phyloP scores from a whole-genome alignment of 2,888 invertebrate species.

The Anoplius nigerrimus region DNA sequence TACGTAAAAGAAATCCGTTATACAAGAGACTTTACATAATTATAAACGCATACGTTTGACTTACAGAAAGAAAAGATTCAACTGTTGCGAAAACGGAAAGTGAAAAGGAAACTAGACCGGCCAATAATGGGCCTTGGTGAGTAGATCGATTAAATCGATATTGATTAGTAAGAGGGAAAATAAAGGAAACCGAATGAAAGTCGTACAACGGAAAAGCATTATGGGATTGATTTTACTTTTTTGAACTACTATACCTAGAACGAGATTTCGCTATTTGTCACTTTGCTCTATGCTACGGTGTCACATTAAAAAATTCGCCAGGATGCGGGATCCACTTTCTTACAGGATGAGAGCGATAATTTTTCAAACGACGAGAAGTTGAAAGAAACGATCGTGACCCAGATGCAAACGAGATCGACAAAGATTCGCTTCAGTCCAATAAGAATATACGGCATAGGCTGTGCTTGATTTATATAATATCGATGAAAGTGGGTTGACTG shows the following conservation, averaged over 20 bases:
- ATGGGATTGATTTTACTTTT: too few species aligned
- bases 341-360: slow-evolving; percentile 16
- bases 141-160: slow-evolving; percentile 54
- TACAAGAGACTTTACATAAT: too few species aligned
- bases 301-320: too few species aligned
- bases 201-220: slow-evolving; percentile 49
- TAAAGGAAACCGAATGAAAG: slow-evolving; percentile 19
- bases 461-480: too few species aligned
- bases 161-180: not conserved
- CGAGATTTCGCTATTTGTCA: too few species aligned
- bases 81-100: slow-evolving; percentile 63
- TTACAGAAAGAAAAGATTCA: slow-evolving; percentile 66
- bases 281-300: too few species aligned
- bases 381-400: not conserved
- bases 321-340: slow-evolving; percentile 10
- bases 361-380: not conserved
- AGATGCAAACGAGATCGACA: slow-evolving; percentile 1
- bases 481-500: too few species aligned
- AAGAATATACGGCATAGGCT: too few species aligned
- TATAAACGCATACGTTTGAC: slow-evolving; percentile 18
- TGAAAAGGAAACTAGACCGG: slow-evolving; percentile 67
- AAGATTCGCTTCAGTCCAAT: too few species aligned
- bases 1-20: too few species aligned
- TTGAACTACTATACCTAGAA: too few species aligned
- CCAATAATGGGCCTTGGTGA: slow-evolving; percentile 66